Conservation (phyloP, 2,888 invertebrate genomes). For the Rosalia funebris region DNA sequence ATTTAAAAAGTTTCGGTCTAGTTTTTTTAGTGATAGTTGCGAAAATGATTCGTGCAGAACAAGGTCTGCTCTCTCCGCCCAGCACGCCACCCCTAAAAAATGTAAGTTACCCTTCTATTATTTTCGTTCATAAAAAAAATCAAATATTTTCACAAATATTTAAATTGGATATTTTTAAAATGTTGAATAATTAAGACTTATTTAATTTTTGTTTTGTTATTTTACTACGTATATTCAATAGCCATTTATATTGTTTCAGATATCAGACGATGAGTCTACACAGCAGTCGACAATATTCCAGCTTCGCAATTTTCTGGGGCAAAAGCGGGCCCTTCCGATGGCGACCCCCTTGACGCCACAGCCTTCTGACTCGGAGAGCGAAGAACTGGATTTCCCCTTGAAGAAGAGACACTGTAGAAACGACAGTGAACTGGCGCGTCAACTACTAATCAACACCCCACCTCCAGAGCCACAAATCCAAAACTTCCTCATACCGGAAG, state of each 20-base stretch:
- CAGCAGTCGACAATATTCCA: constrained; percentile 47
- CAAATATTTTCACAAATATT: constrained; percentile 10
- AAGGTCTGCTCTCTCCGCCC: constrained; percentile 72
- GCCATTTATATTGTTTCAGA: constrained; percentile 42
- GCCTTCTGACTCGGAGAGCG: constrained; percentile 83
- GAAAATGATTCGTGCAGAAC: constrained; percentile 18
- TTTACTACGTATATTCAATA: background rate
- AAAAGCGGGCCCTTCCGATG: constrained; percentile 49
- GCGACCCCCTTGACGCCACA: constrained; percentile 75
- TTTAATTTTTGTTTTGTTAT: background rate
- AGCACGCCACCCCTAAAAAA: constrained; percentile 76
- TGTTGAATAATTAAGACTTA: no score
- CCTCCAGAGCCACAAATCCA: constrained; percentile 20
- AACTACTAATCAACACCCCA: constrained; percentile 25
- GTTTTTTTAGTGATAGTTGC: constrained; percentile 9
- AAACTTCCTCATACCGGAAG: constrained; percentile 40
- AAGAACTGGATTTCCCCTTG: constrained; percentile 62
- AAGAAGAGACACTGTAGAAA: constrained; percentile 71
- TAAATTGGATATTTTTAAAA: background rate
- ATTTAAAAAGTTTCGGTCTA: constrained; percentile 2
- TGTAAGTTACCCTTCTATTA: constrained; percentile 56
- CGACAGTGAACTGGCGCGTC: constrained; percentile 67
- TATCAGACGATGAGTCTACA: constrained; percentile 51
- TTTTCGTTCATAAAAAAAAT: no score
- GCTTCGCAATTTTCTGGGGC: constrained; percentile 49